These are phyloP conservation scores for Eilema caniola DNA, from an alignment of 2,888 invertebrate genomes.

Conservation along the genomic window DNA sequence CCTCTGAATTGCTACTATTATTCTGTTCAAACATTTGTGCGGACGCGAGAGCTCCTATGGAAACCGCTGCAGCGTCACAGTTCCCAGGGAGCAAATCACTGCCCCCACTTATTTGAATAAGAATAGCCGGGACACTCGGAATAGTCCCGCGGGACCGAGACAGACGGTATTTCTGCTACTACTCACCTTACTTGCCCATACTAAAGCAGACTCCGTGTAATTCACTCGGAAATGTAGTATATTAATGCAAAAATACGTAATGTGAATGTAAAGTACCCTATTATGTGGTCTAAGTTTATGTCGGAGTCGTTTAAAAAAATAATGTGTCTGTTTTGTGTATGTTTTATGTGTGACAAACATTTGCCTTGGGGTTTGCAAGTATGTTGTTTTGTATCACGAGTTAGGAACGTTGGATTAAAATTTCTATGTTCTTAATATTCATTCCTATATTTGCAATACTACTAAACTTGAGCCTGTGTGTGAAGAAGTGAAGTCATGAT, in stretches of 20 bases:
- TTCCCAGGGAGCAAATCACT: slow-evolving; percentile 73
- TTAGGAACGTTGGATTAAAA: background rate
- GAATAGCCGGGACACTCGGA: slow-evolving; percentile 67
- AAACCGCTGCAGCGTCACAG: slow-evolving; percentile 58
- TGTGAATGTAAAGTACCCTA: slow-evolving; percentile 25
- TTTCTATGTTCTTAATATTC: no score
- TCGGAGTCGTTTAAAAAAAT: slow-evolving; percentile 16
- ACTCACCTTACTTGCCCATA: slow-evolving; percentile 58
- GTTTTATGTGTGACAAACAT: slow-evolving; percentile 7
- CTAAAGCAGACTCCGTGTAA: slow-evolving; percentile 62
- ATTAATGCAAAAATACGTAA: slow-evolving; percentile 43
- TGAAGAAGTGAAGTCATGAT: background rate
- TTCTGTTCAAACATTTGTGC: slow-evolving; percentile 49
- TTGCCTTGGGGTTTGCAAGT: background rate
- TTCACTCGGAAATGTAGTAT: slow-evolving; percentile 58
- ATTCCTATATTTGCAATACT: background rate
- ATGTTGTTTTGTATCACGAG: background rate
- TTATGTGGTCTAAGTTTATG: slow-evolving; percentile 26
- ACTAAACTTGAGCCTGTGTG: background rate
- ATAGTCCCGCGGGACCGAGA: slow-evolving; percentile 58
- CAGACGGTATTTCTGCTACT: slow-evolving; percentile 55
- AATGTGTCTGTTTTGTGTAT: slow-evolving; percentile 9
- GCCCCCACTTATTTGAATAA: slow-evolving; percentile 83
- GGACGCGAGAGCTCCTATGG: slow-evolving; percentile 27
- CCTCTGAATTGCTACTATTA: slow-evolving; percentile 35